Conservation (phyloP, 2,113 vertebrate genomes). For the Blennius ocellaris region DNA sequence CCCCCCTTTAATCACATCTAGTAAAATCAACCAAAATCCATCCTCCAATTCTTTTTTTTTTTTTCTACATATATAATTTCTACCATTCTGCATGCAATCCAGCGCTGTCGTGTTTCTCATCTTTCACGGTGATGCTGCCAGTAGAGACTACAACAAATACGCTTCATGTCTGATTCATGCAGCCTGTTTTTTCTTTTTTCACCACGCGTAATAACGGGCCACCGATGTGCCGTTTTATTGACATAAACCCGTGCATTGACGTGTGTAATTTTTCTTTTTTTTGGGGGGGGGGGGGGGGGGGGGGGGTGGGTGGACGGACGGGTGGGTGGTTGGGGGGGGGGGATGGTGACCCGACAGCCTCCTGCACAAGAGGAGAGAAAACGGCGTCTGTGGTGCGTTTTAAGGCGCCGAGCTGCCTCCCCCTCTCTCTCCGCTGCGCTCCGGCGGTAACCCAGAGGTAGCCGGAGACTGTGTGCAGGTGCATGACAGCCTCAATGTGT, state of each 20-base stretch:
- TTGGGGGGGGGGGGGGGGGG: background rate
- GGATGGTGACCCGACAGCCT: constrained; percentile 31
- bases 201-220: constrained; percentile 10
- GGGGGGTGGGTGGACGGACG: constrained; percentile 8
- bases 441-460: constrained; percentile 58
- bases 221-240: constrained; percentile 44
- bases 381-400: constrained; percentile 11
- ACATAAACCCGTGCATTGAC: constrained; percentile 38
- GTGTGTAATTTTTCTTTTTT: constrained; percentile 38
- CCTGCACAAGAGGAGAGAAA: constrained; percentile 8
- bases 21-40: background rate
- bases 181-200: background rate
- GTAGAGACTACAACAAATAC: constrained; percentile 7
- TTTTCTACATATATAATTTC: background rate
- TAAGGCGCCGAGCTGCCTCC: constrained; percentile 1
- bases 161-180: constrained; percentile 15
- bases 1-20: constrained; percentile 3
- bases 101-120: background rate
- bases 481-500: constrained; percentile 76
- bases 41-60: no score
- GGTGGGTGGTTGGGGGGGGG: background rate
- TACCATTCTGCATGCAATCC: background rate
- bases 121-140: constrained; percentile 9
- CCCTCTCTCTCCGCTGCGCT: constrained; percentile 6
- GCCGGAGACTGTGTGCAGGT: constrained; percentile 71